Conservation (phyloP, 2,888 invertebrate species). For the Lamellibrachia satsuma region DNA sequence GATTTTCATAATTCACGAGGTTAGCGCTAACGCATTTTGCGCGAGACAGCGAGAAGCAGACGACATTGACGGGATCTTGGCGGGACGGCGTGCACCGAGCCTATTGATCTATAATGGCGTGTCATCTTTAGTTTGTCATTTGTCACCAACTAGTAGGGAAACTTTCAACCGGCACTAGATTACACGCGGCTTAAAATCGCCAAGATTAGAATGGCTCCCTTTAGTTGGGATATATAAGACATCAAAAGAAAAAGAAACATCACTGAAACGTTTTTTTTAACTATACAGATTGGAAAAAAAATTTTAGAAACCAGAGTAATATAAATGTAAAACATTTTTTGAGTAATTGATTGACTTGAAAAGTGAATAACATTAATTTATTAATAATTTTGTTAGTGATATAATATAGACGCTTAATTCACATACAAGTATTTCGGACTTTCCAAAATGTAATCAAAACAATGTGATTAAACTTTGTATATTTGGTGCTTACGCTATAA, state of each 20-base stretch:
- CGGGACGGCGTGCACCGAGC: not conserved
- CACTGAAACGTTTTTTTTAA: not conserved
- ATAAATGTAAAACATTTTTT: not conserved
- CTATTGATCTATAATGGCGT: conserved; percentile 6
- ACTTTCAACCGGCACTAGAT: not conserved
- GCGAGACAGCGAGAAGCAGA: conserved; percentile 5
- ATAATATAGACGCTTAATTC: not conserved
- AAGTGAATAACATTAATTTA: not conserved
- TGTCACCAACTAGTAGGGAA: not conserved
- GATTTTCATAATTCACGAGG: conserved; percentile 9
- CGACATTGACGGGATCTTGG: not conserved
- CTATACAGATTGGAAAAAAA: not conserved
- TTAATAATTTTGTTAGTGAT: not conserved
- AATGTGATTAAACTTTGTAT: not conserved
- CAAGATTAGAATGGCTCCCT: not conserved
- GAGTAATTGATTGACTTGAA: not conserved
- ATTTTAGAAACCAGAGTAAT: not conserved
- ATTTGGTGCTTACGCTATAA: no score
- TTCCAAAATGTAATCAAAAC: not conserved
- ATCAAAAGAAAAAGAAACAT: not conserved
- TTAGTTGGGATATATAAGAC: not conserved
- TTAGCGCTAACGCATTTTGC: conserved; percentile 3
- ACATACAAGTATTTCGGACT: not conserved
- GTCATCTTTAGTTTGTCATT: conserved; percentile 6
- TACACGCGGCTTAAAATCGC: not conserved